Percentiles rank a stretch among this genome's conserved stretches.
Conservation (phyloP, 92 coral and sea anemone genomes). For the Zoanthus sociatus region DNA sequence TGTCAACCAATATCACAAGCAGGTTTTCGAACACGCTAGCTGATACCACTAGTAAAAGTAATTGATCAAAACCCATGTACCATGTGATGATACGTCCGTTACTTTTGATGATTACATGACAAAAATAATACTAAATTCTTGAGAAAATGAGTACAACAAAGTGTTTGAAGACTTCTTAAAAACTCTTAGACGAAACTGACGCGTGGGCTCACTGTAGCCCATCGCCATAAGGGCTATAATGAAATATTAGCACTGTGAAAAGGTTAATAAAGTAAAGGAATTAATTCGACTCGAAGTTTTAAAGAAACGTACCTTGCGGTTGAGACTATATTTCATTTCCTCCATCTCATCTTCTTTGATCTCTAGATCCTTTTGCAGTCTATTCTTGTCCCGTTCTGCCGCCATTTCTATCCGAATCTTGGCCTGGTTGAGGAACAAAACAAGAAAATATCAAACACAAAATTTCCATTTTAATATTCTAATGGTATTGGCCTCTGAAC, state of each 20-base stretch:
- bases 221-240: neutral
- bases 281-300: neutral
- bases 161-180: too few relatives aligned
- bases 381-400: constrained; percentile 80
- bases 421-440: constrained; percentile 50
- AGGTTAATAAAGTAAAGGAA: neutral
- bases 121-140: too few relatives aligned
- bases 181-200: too few relatives aligned
- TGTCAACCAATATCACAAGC: too few relatives aligned
- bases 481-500: neutral
- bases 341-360: constrained; percentile 91
- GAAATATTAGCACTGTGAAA: neutral
- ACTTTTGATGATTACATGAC: too few relatives aligned
- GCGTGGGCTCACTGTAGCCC: neutral
- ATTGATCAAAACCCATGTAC: too few relatives aligned
- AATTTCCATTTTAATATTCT: neutral
- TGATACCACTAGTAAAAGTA: too few relatives aligned
- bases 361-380: constrained; percentile 87
- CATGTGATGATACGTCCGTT: too few relatives aligned
- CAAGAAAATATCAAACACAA: neutral
- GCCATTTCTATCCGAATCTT: constrained; percentile 97
- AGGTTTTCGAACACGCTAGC: too few relatives aligned
- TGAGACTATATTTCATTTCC: constrained; percentile 77
- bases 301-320: constrained; percentile 76
- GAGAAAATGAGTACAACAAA: too few relatives aligned